Evolutionary conservation across 2,797 vertebrate species (phyloP).

Genomic region (Pipistrellus pipistrellus): DNA sequence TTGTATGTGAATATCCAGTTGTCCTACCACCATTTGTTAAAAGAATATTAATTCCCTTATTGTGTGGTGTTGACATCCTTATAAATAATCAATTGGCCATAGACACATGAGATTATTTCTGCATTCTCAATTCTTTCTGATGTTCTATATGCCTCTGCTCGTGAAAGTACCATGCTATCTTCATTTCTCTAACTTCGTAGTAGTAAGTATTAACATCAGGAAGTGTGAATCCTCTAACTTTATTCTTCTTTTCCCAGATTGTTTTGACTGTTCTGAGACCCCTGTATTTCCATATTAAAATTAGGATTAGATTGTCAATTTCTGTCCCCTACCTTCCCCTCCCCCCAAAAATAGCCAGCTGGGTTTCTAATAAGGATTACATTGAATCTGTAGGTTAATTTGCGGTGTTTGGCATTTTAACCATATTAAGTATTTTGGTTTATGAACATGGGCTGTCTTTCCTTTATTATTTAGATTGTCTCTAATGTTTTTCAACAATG

Average conservation of each 20-base stretch:
- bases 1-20: not conserved
- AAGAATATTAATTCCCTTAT: not conserved
- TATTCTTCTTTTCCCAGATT: not conserved
- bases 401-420: not conserved
- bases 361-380: not conserved
- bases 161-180: not conserved
- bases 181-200: not conserved
- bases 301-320: not conserved
- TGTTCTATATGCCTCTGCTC: not conserved
- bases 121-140: not conserved
- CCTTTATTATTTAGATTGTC: not conserved
- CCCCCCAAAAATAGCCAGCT: not conserved
- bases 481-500: not conserved
- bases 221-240: not conserved
- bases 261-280: not conserved
- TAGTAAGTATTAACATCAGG: not conserved
- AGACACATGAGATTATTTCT: not conserved
- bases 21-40: not conserved
- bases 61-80: not conserved
- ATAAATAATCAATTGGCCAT: not conserved
- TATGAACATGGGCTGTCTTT: not conserved
- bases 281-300: not conserved
- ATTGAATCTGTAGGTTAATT: not conserved
- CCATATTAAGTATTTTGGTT: not conserved
- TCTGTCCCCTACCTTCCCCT: not conserved